Evolutionary conservation across 2,888 invertebrate species (phyloP).

Genomic region (Cerastis rubricosa): DNA sequence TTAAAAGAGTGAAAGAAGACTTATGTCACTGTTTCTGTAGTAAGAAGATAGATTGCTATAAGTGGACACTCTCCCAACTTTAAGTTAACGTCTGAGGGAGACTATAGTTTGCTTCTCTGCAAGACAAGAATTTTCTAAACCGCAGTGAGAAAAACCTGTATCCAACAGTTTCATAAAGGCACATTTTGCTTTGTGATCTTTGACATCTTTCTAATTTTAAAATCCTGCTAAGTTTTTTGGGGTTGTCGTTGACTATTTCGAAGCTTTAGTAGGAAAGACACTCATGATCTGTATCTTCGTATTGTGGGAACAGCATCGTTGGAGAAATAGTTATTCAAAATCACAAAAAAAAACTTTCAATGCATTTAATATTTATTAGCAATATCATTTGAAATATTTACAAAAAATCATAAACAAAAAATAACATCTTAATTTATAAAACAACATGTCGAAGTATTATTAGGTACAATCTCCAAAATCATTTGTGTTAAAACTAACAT

Average conservation of each 20-base stretch:
- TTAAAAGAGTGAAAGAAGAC: too few species aligned
- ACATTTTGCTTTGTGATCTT: neutral
- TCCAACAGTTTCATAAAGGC: too few species aligned
- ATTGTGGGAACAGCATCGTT: neutral
- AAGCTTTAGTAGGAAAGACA: neutral
- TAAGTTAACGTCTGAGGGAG: too few species aligned
- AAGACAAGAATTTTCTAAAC: too few species aligned
- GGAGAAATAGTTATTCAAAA: neutral
- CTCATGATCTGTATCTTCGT: neutral
- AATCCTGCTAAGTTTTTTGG: neutral
- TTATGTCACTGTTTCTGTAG: too few species aligned
- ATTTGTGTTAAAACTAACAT: neutral
- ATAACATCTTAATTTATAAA: slow-evolving; percentile 29
- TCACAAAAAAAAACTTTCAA: neutral
- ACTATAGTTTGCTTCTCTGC: too few species aligned
- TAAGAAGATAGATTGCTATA: too few species aligned
- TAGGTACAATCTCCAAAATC: slow-evolving; percentile 15
- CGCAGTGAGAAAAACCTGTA: too few species aligned
- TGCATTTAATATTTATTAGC: slow-evolving; percentile 11
- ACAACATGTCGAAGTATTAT: slow-evolving; percentile 6
- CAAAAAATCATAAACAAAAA: slow-evolving; percentile 28
- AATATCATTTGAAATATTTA: slow-evolving; percentile 45
- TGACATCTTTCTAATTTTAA: neutral
- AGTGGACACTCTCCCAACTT: too few species aligned
- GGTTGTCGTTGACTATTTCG: too few species aligned